These are phyloP conservation scores for Ellobium chinense DNA, from an alignment of 2,888 invertebrate genomes.

Conservation along the genomic window DNA sequence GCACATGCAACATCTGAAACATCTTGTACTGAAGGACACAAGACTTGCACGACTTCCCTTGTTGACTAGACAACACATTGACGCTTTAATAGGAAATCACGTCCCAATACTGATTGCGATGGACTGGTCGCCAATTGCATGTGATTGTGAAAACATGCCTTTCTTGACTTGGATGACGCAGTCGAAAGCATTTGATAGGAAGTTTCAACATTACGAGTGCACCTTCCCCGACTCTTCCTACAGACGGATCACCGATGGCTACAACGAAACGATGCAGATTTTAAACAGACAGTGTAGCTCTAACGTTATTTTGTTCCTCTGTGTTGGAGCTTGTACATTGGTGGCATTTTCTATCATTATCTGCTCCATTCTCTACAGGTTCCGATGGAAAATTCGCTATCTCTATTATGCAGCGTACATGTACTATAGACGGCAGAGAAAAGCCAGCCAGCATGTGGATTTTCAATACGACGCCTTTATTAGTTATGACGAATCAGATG, in stretches of 20 bases:
- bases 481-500: slow-evolving; percentile 34
- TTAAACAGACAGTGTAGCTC: neutral
- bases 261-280: neutral
- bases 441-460: neutral
- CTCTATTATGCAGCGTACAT: slow-evolving; percentile 30
- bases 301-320: neutral
- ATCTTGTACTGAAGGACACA: slow-evolving; percentile 11
- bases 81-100: neutral
- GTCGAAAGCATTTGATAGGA: slow-evolving; percentile 22
- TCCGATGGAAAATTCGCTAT: slow-evolving; percentile 29
- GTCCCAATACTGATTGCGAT: slow-evolving; percentile 18
- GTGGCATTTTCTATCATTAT: neutral
- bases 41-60: slow-evolving; percentile 6
- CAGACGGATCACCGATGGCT: neutral
- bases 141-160: slow-evolving; percentile 34
- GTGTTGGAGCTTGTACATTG: neutral
- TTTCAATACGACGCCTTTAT: slow-evolving; percentile 48
- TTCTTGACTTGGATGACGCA: slow-evolving; percentile 38
- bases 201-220: neutral
- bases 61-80: slow-evolving; percentile 20
- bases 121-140: slow-evolving; percentile 31
- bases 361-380: slow-evolving; percentile 8
- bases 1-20: slow-evolving; percentile 13
- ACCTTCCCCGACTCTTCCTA: neutral
- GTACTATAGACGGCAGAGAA: neutral